phyloP scores from a whole-genome alignment of 2,797 vertebrate species.

The Mionectes olivaceus region DNA sequence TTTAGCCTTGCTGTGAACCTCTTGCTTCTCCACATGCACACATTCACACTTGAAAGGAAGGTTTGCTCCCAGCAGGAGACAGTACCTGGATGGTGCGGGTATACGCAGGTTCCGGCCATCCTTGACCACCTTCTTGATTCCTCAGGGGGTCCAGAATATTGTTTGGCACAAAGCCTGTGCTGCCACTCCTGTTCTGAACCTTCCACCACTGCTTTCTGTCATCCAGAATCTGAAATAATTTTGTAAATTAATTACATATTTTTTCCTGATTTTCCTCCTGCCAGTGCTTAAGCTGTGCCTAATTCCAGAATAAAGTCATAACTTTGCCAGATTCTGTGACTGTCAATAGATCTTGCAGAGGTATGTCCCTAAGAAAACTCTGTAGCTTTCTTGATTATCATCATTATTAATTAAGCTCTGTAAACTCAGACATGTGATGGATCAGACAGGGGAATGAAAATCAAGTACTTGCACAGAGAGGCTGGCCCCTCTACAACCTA shows the following conservation, averaged over 20 bases:
- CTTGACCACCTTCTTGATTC: constrained; percentile 77
- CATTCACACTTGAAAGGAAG: background rate
- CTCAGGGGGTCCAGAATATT: constrained; percentile 92
- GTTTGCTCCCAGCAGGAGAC: background rate
- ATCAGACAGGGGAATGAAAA: background rate
- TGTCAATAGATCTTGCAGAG: background rate
- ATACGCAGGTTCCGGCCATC: constrained; percentile 85
- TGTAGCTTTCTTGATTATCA: background rate
- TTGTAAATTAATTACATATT: background rate
- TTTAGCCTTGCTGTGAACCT: background rate
- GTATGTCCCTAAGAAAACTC: background rate
- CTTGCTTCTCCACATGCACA: background rate
- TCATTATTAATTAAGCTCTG: background rate
- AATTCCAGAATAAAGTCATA: background rate
- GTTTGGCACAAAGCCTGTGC: constrained; percentile 94
- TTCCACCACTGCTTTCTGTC: constrained; percentile 99
- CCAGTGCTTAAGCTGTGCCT: too few species aligned
- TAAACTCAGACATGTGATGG: background rate
- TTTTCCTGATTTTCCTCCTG: background rate
- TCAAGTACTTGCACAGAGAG: background rate
- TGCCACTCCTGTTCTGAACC: constrained; percentile 86
- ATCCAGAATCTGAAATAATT: constrained; percentile 88
- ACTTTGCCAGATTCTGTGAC: background rate
- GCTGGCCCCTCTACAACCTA: background rate
- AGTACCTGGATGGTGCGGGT: constrained; percentile 93